phyloP scores from a whole-genome alignment of 2,888 invertebrate genomes.

The Agrenia bidenticulata region DNA sequence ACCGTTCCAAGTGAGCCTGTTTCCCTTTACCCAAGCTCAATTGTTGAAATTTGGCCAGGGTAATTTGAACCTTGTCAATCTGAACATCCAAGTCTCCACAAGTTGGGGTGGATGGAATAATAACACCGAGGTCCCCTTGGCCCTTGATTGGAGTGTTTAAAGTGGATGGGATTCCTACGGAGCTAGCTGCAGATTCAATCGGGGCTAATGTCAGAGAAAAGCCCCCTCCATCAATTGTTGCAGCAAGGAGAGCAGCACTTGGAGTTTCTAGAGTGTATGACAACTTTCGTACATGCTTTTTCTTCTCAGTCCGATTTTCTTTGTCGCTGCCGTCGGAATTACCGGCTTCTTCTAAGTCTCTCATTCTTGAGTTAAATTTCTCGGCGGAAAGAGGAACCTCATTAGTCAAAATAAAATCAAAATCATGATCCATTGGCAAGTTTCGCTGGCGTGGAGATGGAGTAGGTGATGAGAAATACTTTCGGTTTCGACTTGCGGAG shows the following conservation, averaged over 20 bases:
- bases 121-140: not conserved
- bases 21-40: slow-evolving; percentile 29
- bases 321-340: slow-evolving; percentile 37
- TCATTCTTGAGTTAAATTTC: slow-evolving; percentile 59
- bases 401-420: slow-evolving; percentile 23
- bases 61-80: slow-evolving; percentile 6
- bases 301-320: slow-evolving; percentile 25
- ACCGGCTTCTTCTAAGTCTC: slow-evolving; percentile 1
- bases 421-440: slow-evolving; percentile 1
- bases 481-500: not conserved
- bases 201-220: slow-evolving; percentile 32
- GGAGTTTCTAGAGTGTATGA: slow-evolving; percentile 78
- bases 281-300: slow-evolving; percentile 64
- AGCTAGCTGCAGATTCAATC: slow-evolving; percentile 29
- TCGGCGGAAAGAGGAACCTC: slow-evolving; percentile 51
- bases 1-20: slow-evolving; percentile 39
- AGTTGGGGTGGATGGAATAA: not conserved
- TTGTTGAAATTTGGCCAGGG: slow-evolving; percentile 12
- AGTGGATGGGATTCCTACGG: slow-evolving; percentile 24
- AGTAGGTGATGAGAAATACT: not conserved
- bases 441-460: not conserved
- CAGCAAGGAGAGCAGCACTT: slow-evolving; percentile 71
- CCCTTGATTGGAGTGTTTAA: slow-evolving; percentile 28
- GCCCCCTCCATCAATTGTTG: slow-evolving; percentile 19
- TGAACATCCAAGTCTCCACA: slow-evolving; percentile 6